Conservation (phyloP, 2,113 vertebrate genomes). For the Saccopteryx leptura region DNA sequence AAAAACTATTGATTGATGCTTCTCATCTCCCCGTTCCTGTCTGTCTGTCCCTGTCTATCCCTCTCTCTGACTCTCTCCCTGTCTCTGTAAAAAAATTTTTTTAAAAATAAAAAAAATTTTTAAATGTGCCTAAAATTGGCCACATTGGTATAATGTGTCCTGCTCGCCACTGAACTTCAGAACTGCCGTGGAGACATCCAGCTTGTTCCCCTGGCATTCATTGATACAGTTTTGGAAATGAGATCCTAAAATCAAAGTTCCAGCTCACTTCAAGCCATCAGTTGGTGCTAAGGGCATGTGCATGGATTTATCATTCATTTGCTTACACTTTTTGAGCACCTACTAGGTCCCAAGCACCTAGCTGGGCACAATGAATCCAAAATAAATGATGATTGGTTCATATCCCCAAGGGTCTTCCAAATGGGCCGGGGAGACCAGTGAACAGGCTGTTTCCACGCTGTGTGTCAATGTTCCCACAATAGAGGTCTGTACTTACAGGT, state of each 20-base stretch:
- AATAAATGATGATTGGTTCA: neutral
- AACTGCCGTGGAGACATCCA: neutral
- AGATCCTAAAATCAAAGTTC: neutral
- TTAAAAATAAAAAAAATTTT: too few relatives aligned
- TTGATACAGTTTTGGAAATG: neutral
- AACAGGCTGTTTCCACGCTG: neutral
- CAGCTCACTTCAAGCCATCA: neutral
- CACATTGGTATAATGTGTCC: neutral
- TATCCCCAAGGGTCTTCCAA: neutral
- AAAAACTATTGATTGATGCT: too few relatives aligned
- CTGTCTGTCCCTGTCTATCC: too few relatives aligned
- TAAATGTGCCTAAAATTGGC: neutral
- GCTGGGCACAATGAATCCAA: neutral
- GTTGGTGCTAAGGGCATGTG: neutral
- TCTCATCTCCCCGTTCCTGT: too few relatives aligned
- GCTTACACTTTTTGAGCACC: neutral
- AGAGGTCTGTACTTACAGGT: neutral
- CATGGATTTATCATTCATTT: neutral
- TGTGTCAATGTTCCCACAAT: accelerated
- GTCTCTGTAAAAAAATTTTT: too few relatives aligned
- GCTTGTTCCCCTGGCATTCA: accelerated
- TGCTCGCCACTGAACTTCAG: neutral
- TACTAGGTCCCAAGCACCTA: too few relatives aligned
- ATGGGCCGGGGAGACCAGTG: too few relatives aligned
- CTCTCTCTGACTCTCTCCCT: too few relatives aligned